Percentiles rank a stretch among this genome's conserved stretches.
phyloP scores from a whole-genome alignment of 2,797 vertebrate genomes.

The Rhinoraja longicauda region DNA sequence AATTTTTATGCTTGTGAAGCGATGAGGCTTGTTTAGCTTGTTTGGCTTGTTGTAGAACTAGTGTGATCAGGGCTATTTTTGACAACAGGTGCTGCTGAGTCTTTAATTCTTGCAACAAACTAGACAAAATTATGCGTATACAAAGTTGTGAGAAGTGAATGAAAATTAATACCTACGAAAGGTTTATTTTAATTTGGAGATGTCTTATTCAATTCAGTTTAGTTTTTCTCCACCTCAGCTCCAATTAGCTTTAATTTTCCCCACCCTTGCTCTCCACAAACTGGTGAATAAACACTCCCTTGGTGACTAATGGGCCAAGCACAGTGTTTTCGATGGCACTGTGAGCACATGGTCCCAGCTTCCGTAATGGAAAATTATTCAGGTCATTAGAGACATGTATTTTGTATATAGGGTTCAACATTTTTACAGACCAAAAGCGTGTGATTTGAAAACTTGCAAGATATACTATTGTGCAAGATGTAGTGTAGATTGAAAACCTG shows the following conservation, averaged over 20 bases:
- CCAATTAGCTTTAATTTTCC: not conserved
- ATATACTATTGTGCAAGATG: conserved; percentile 55
- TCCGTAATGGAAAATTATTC: conserved; percentile 8
- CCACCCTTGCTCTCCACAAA: not conserved
- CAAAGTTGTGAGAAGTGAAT: not conserved
- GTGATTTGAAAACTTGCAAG: conserved; percentile 45
- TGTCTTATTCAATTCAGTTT: not conserved
- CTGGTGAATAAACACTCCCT: not conserved
- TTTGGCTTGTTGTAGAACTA: conserved; percentile 8
- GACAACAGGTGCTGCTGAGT: conserved; percentile 6
- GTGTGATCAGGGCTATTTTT: conserved; percentile 16
- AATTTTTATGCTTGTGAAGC: not conserved
- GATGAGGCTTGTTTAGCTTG: not conserved
- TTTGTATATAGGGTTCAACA: conserved; percentile 56
- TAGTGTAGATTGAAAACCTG: conserved; percentile 53
- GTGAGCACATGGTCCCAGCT: not conserved
- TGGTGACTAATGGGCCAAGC: not conserved
- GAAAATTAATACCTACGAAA: not conserved
- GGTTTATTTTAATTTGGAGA: not conserved
- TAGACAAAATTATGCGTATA: not conserved
- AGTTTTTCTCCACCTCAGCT: not conserved
- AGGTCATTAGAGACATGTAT: conserved; percentile 47
- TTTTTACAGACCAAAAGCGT: conserved; percentile 51
- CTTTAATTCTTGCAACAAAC: not conserved
- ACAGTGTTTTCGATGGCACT: conserved; percentile 16